Conservation (phyloP, 30 jellyfish, hydroid and myxozoan species). For the Pseudorhiza aurosa region DNA sequence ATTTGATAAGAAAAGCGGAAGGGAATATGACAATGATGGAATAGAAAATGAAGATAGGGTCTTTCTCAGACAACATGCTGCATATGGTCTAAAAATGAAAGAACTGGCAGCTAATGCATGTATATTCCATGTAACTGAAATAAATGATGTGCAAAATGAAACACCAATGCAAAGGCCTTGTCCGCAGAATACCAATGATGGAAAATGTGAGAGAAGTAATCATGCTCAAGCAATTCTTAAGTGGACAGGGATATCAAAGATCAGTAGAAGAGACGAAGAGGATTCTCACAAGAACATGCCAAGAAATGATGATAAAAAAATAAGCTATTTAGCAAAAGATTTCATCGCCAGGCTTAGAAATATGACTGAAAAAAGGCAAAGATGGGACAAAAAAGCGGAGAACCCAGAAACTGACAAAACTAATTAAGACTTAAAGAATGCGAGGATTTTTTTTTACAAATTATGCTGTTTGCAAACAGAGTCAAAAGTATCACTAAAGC, state of each 20-base stretch:
- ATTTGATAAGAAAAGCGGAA: no score
- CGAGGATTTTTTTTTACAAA: no score
- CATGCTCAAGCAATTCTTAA: not conserved
- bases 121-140: not conserved
- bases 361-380: not conserved
- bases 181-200: not conserved
- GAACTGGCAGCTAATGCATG: not conserved
- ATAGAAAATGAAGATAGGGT: not conserved
- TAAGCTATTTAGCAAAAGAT: not conserved
- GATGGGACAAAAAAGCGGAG: not conserved
- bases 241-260: not conserved
- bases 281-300: not conserved
- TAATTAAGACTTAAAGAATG: no score
- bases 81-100: slow-evolving; percentile 1
- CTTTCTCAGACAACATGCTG: not conserved
- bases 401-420: not conserved
- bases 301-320: not conserved
- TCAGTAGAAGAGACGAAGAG: not conserved
- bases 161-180: not conserved
- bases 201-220: not conserved
- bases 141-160: not conserved
- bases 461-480: no score
- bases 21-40: not conserved
- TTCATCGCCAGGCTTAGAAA: not conserved
- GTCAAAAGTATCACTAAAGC: no score